These are phyloP conservation scores for Euura lappo DNA, from an alignment of 1,140 invertebrate genomes.

Conservation along the genomic window DNA sequence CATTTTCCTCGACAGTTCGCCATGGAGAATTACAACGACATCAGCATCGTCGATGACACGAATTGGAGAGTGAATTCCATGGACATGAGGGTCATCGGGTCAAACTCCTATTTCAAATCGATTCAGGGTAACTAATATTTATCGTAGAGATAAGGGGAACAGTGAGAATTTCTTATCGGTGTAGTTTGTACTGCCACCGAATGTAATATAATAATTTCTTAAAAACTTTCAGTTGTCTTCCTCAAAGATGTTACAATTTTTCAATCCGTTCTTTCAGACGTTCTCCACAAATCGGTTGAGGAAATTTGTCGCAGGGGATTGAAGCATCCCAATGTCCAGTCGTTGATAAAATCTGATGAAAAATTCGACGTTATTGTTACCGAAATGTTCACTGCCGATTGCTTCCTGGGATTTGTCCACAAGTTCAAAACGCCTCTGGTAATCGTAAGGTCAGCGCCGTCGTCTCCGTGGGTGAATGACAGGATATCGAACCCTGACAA, in stretches of 20 bases:
- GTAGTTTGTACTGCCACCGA: too few relatives aligned
- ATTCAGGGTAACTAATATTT: too few relatives aligned
- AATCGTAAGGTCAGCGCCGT: conserved; percentile 55
- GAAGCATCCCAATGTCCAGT: conserved; percentile 56
- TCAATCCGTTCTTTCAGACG: too few relatives aligned
- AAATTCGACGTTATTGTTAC: conserved; percentile 58
- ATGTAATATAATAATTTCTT: too few relatives aligned
- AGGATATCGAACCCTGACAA: conserved; percentile 64
- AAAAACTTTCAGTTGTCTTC: too few relatives aligned
- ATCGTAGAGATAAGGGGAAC: too few relatives aligned
- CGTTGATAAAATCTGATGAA: conserved; percentile 34
- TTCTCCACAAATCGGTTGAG: neutral
- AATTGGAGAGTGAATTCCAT: neutral
- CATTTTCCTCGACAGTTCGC: conserved; percentile 59
- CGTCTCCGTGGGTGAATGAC: conserved; percentile 61
- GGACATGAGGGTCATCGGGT: too few relatives aligned
- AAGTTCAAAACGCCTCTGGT: conserved; percentile 53
- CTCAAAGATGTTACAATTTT: too few relatives aligned
- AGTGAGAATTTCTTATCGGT: too few relatives aligned
- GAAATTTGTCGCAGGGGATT: conserved; percentile 60
- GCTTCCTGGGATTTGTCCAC: conserved; percentile 44
- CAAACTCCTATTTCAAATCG: too few relatives aligned
- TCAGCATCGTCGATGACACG: conserved; percentile 49
- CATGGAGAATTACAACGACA: conserved; percentile 62
- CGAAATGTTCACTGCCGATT: conserved; percentile 56